Percentiles rank a stretch among this genome's conserved stretches.
phyloP scores from a whole-genome alignment of 2,113 vertebrate genomes.

The Leptosomus discolor region DNA sequence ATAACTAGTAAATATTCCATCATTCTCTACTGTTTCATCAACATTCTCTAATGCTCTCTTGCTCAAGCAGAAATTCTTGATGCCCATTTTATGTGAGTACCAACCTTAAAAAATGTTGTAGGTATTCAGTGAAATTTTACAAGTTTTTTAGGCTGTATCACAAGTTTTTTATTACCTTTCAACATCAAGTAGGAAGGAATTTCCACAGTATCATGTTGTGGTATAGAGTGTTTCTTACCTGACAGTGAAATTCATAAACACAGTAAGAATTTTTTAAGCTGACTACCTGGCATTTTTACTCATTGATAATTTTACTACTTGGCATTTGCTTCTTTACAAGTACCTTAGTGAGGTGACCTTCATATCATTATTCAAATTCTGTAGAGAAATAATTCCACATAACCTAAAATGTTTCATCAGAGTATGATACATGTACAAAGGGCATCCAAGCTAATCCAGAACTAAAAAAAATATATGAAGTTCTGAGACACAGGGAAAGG shows the following conservation, averaged over 20 bases:
- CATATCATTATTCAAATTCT: not conserved
- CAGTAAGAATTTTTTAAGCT: not conserved
- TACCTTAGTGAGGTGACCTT: not conserved
- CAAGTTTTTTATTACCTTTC: not conserved
- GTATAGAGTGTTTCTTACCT: not conserved
- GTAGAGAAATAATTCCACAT: not conserved
- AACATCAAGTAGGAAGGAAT: not conserved
- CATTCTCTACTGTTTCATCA: not conserved
- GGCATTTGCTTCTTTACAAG: not conserved
- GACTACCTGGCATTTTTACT: not conserved
- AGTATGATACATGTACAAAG: not conserved
- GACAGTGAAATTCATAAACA: not conserved
- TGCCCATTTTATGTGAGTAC: not conserved
- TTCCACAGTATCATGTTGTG: not conserved
- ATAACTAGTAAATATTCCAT: not conserved
- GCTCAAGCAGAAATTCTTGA: not conserved
- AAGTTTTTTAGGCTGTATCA: not conserved
- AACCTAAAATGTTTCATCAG: not conserved
- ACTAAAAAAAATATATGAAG: not conserved
- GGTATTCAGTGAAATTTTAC: not conserved
- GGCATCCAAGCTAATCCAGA: not conserved
- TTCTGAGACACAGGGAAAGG: not conserved
- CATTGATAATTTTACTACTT: not conserved
- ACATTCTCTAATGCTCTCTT: not conserved
- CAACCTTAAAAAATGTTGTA: not conserved